phyloP scores from a whole-genome alignment of 2,888 invertebrate genomes.

The Stenodema calcarata region DNA sequence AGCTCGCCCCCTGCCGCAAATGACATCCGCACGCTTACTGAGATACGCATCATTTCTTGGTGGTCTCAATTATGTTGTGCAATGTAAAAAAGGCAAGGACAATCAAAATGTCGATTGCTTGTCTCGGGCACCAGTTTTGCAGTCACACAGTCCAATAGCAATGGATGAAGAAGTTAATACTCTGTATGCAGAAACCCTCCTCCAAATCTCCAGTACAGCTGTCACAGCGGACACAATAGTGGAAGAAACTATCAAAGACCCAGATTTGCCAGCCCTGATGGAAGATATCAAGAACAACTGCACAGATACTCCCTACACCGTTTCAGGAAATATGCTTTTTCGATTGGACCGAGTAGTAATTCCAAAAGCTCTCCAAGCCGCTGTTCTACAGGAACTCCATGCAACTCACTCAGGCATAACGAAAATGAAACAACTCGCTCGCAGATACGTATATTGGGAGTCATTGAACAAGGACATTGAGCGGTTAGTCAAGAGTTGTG shows the following conservation, averaged over 20 bases:
- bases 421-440: slow-evolving; percentile 25
- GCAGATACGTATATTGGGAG: slow-evolving; percentile 24
- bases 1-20: slow-evolving; percentile 37
- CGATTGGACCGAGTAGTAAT: slow-evolving; percentile 21
- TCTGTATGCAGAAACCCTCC: slow-evolving; percentile 12
- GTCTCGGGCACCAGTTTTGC: slow-evolving; percentile 38
- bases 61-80: slow-evolving; percentile 26
- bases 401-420: slow-evolving; percentile 48
- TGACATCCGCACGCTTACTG: slow-evolving; percentile 43
- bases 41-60: slow-evolving; percentile 49
- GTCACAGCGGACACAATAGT: slow-evolving; percentile 31
- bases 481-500: slow-evolving; percentile 47
- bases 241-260: slow-evolving; percentile 43
- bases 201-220: slow-evolving; percentile 22
- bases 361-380: slow-evolving; percentile 1
- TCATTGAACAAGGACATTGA: slow-evolving; percentile 27
- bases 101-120: slow-evolving; percentile 53
- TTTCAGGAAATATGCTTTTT: slow-evolving; percentile 37
- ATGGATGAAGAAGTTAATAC: slow-evolving; percentile 17
- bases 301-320: slow-evolving; percentile 9
- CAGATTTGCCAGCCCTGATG: slow-evolving; percentile 6
- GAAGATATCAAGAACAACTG: background rate
- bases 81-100: slow-evolving; percentile 49
- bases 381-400: slow-evolving; percentile 57
- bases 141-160: background rate